These are phyloP conservation scores for Neoascia interrupta DNA, from an alignment of 2,888 invertebrate species.

Conservation along the genomic window DNA sequence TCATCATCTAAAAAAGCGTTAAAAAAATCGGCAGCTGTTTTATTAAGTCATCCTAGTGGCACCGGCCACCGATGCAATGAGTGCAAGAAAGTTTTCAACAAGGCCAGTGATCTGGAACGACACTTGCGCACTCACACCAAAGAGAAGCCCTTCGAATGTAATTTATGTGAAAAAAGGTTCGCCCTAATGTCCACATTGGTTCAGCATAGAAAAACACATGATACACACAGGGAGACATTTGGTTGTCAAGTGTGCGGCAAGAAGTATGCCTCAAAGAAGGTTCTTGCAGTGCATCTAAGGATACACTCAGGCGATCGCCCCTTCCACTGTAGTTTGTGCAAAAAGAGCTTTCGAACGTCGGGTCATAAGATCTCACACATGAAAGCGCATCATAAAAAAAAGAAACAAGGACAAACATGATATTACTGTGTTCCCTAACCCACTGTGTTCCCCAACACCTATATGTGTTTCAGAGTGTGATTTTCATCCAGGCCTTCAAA, in stretches of 20 bases:
- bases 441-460: too few relatives aligned
- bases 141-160: conserved; percentile 71
- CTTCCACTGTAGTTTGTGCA: conserved; percentile 73
- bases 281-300: conserved; percentile 73
- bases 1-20: conserved; percentile 31
- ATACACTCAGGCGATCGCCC: conserved; percentile 75
- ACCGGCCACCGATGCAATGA: conserved; percentile 70
- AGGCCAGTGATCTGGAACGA: conserved; percentile 72
- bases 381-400: conserved; percentile 62
- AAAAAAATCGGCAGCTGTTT: conserved; percentile 27
- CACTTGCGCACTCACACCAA: conserved; percentile 73
- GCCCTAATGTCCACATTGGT: conserved; percentile 70
- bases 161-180: conserved; percentile 69
- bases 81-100: conserved; percentile 71
- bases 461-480: too few relatives aligned
- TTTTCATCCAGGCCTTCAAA: too few relatives aligned
- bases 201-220: conserved; percentile 70
- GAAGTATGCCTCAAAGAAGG: conserved; percentile 72
- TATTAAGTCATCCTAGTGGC: conserved; percentile 37
- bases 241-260: conserved; percentile 73
- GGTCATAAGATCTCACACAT: conserved; percentile 74
- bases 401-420: conserved; percentile 28
- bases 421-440: too few relatives aligned
- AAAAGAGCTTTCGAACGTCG: conserved; percentile 74
- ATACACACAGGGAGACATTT: conserved; percentile 54